These are phyloP conservation scores for Hesperia comma DNA, from an alignment of 2,888 invertebrate species.

Conservation along the genomic window DNA sequence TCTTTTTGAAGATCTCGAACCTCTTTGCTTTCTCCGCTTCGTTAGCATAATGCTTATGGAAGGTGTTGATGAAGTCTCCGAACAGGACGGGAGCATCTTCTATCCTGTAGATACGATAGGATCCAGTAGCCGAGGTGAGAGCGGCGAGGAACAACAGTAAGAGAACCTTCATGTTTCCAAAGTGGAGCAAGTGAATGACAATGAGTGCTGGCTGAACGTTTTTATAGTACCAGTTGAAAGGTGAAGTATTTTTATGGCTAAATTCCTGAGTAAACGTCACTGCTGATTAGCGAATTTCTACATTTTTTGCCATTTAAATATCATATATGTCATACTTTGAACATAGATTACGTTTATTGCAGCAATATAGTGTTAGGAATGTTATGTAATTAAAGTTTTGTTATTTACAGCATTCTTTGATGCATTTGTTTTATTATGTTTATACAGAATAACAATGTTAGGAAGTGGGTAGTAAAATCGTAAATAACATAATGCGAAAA, in stretches of 20 bases:
- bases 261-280: neutral
- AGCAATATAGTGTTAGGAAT: neutral
- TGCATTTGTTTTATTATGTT: no score
- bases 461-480: no score
- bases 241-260: neutral
- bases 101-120: neutral
- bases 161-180: slow-evolving; percentile 8
- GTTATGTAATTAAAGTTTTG: neutral
- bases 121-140: neutral
- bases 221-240: slow-evolving; percentile 4
- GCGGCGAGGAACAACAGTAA: neutral
- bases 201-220: neutral
- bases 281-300: neutral
- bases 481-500: no score
- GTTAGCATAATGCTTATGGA: slow-evolving; percentile 13
- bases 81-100: slow-evolving; percentile 1
- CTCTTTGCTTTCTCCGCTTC: slow-evolving; percentile 18
- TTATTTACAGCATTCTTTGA: neutral
- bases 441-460: no score
- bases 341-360: neutral
- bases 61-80: slow-evolving; percentile 16
- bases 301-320: neutral
- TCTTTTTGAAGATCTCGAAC: slow-evolving; percentile 21
- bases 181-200: no score
- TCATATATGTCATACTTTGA: neutral